Evolutionary conservation across 2,797 vertebrate genomes (phyloP).

Genomic region (Morus bassanus): DNA sequence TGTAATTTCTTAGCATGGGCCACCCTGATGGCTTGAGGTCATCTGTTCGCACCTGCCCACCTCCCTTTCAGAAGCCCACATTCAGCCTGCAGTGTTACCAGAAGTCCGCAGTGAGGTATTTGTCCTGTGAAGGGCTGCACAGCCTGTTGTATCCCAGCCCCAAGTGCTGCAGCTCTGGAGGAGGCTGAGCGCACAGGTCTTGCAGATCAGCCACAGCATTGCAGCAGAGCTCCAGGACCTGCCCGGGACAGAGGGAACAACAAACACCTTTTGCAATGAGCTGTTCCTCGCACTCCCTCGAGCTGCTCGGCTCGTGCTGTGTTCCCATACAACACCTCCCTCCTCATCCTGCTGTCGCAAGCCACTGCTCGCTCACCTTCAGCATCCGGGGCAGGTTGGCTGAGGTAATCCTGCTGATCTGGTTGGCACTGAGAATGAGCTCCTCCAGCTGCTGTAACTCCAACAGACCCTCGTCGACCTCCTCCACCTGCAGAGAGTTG

Average conservation of each 20-base stretch:
- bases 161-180: slow-evolving; percentile 78
- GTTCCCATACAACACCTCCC: neutral
- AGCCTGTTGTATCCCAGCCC: slow-evolving; percentile 82
- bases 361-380: slow-evolving; percentile 68
- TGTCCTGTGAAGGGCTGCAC: slow-evolving; percentile 61
- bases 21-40: neutral
- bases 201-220: slow-evolving; percentile 77
- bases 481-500: slow-evolving; percentile 73
- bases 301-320: neutral
- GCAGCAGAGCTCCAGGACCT: slow-evolving; percentile 87
- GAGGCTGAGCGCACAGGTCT: slow-evolving; percentile 66
- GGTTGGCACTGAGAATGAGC: slow-evolving; percentile 82
- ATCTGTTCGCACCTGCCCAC: neutral
- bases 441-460: slow-evolving; percentile 83
- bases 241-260: neutral
- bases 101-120: slow-evolving; percentile 65
- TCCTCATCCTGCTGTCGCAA: neutral
- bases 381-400: slow-evolving; percentile 79
- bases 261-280: neutral
- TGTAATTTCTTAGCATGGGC: neutral
- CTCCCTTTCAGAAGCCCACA: neutral
- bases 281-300: rapidly evolving
- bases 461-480: slow-evolving; percentile 78
- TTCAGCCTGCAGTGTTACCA: slow-evolving; percentile 73
- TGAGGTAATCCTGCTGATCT: slow-evolving; percentile 74